Percentiles rank a stretch among this genome's conserved stretches.
Evolutionary conservation across 2,797 vertebrate genomes (phyloP).

Genomic region (Adelosebastes latens): DNA sequence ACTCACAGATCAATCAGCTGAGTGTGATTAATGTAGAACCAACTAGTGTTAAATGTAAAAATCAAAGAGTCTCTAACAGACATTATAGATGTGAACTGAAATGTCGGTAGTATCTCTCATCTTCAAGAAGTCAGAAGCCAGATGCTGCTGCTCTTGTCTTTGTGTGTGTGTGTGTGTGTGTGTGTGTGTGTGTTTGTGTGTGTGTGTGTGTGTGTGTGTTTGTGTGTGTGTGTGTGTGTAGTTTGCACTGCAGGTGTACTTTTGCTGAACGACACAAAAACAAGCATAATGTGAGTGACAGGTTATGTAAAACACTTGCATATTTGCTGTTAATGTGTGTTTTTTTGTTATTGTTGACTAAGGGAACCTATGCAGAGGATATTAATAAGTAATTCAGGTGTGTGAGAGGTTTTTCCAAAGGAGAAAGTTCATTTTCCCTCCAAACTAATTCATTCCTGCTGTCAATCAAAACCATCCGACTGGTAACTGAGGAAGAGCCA

Average conservation of each 20-base stretch:
- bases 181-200: background rate
- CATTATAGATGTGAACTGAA: background rate
- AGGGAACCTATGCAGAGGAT: background rate
- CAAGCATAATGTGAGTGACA: slow-evolving; percentile 26
- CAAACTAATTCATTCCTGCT: slow-evolving; percentile 53
- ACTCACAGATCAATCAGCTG: background rate
- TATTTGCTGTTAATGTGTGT: slow-evolving; percentile 11
- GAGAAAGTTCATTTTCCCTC: slow-evolving; percentile 23
- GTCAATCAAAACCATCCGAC: slow-evolving; percentile 59
- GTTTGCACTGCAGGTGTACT: background rate
- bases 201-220: background rate
- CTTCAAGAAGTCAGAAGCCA: background rate
- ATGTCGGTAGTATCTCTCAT: background rate
- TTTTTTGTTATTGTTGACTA: background rate
- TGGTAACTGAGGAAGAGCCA: slow-evolving; percentile 30
- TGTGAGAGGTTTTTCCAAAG: slow-evolving; percentile 5
- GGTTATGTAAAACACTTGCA: slow-evolving; percentile 9
- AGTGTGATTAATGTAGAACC: slow-evolving; percentile 4
- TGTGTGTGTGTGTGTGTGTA: background rate
- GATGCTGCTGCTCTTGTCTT: background rate
- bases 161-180: background rate
- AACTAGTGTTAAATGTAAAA: background rate
- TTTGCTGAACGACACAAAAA: slow-evolving; percentile 13
- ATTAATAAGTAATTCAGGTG: slow-evolving; percentile 41
- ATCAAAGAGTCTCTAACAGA: background rate